A percentile compares a stretch with the other conserved stretches of the same genome.
Conservation (phyloP, 2,113 vertebrate species). For the Platichthys flesus region DNA sequence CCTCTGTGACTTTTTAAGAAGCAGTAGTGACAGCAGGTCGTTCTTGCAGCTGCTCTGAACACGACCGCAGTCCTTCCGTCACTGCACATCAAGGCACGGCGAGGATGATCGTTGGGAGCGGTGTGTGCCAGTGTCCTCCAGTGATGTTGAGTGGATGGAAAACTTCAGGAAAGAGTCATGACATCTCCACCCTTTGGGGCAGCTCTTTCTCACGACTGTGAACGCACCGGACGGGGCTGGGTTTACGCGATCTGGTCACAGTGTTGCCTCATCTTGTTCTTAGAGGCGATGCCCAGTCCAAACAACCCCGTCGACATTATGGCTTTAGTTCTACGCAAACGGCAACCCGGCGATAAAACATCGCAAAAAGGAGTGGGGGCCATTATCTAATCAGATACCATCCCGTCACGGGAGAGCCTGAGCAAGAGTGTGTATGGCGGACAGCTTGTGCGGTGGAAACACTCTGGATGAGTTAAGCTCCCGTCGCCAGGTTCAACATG, state of each 20-base stretch:
- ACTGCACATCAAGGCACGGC: slow-evolving; percentile 32
- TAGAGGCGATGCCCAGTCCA: slow-evolving; percentile 29
- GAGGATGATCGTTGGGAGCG: slow-evolving; percentile 37
- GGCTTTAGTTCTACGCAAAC: slow-evolving; percentile 23
- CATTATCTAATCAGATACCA: slow-evolving; percentile 30
- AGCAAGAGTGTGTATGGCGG: slow-evolving; percentile 21
- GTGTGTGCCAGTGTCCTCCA: slow-evolving; percentile 17
- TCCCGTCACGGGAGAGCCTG: not conserved
- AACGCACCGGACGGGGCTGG: slow-evolving; percentile 3
- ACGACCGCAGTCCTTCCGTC: slow-evolving; percentile 20
- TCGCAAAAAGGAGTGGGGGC: slow-evolving; percentile 11
- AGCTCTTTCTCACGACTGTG: slow-evolving; percentile 26
- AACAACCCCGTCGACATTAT: slow-evolving; percentile 45
- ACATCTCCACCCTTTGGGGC: slow-evolving; percentile 28
- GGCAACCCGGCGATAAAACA: slow-evolving; percentile 5
- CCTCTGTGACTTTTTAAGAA: not conserved
- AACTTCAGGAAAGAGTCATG: slow-evolving; percentile 38
- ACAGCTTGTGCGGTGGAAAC: slow-evolving; percentile 10
- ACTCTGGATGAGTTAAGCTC: slow-evolving; percentile 9
- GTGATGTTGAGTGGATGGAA: slow-evolving; percentile 43
- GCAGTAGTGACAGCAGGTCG: not conserved
- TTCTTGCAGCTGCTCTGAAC: not conserved
- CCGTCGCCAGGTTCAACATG: slow-evolving; percentile 33
- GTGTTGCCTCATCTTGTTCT: slow-evolving; percentile 38
- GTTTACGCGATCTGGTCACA: slow-evolving; percentile 8